phyloP scores from a whole-genome alignment of 2,113 vertebrate species.

The Turdus rufiventris region DNA sequence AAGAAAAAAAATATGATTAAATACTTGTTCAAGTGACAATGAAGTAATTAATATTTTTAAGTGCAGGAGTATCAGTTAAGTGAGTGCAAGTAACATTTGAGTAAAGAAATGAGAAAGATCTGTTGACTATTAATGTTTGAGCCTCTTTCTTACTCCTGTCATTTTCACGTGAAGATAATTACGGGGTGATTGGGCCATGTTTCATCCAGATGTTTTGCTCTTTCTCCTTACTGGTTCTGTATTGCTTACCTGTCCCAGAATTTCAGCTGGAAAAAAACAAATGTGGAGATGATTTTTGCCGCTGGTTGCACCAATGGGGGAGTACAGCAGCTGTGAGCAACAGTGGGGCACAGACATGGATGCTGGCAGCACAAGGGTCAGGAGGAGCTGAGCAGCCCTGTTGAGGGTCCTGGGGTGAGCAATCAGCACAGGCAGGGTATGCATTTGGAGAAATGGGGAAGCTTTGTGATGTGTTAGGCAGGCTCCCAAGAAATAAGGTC shows the following conservation, averaged over 20 bases:
- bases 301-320: not conserved
- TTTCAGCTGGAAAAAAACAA: not conserved
- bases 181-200: accelerated
- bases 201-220: not conserved
- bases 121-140: not conserved
- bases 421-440: not conserved
- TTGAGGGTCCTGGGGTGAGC: not conserved
- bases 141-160: not conserved
- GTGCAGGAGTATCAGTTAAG: not conserved
- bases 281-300: not conserved
- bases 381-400: not conserved
- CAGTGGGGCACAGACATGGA: not conserved
- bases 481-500: not conserved
- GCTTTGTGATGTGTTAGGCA: not conserved
- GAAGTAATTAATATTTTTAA: not conserved
- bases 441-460: not conserved
- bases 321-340: not conserved
- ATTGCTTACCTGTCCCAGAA: not conserved
- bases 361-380: not conserved
- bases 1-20: not conserved
- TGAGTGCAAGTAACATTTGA: not conserved
- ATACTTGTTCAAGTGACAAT: not conserved
- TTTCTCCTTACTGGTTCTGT: not conserved
- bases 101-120: not conserved
- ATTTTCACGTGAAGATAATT: not conserved